Evolutionary conservation across 2,888 invertebrate species (phyloP).

Genomic region (Eupithecia centaureata): DNA sequence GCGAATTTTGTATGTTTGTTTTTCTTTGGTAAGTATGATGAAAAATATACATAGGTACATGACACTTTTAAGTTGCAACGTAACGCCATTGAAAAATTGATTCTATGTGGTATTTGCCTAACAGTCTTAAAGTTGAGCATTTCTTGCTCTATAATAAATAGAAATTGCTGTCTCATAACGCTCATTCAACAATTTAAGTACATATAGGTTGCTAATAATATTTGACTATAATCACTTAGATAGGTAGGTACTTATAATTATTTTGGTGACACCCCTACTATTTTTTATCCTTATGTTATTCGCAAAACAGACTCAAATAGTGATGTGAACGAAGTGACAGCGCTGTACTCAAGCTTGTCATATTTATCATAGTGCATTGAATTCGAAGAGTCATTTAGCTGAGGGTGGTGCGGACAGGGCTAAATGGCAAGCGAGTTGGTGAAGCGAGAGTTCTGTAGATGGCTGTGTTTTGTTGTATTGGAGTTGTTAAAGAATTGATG

Average conservation of each 20-base stretch:
- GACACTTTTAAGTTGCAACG: not conserved
- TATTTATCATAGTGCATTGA: conserved; percentile 61
- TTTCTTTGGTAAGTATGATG: not conserved
- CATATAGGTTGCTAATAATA: not conserved
- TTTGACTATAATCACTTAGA: not conserved
- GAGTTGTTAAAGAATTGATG: not conserved
- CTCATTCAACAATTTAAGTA: not conserved
- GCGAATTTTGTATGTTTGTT: not conserved
- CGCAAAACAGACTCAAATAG: conserved; percentile 37
- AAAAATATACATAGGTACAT: not conserved
- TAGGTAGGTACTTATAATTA: not conserved
- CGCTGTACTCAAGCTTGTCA: conserved; percentile 58
- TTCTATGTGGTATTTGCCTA: too few species aligned
- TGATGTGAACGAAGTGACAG: conserved; percentile 53
- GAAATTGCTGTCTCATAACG: not conserved
- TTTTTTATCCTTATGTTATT: conserved; percentile 22
- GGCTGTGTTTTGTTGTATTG: conserved; percentile 43
- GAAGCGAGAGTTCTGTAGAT: conserved; percentile 49
- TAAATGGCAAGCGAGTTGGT: conserved; percentile 5
- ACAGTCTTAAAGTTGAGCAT: too few species aligned
- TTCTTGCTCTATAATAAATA: not conserved
- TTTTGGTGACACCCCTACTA: conserved; percentile 12
- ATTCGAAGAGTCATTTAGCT: conserved; percentile 49
- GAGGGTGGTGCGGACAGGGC: conserved; percentile 37
- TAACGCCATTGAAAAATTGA: not conserved